These are phyloP conservation scores for Oncorhynchus gorbuscha DNA, from an alignment of 2,113 vertebrate genomes.

Conservation along the genomic window DNA sequence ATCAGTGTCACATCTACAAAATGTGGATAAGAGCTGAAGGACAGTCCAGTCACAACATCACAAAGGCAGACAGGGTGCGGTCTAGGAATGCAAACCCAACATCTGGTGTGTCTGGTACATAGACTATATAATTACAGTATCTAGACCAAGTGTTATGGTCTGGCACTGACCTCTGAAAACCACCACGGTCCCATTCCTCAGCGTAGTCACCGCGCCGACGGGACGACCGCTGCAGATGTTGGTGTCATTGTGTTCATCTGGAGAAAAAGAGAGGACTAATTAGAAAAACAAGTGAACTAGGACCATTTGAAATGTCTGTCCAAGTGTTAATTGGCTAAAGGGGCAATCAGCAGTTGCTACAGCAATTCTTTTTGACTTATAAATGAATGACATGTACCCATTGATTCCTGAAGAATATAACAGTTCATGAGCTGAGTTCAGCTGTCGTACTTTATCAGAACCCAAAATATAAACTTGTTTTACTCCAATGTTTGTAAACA, in stretches of 20 bases:
- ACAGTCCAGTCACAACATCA: background rate
- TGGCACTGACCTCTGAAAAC: constrained; percentile 86
- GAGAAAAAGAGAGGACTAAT: constrained; percentile 5
- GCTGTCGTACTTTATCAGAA: no score
- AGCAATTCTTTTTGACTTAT: no score
- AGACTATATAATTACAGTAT: no score
- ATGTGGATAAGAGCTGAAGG: no score
- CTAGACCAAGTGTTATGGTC: background rate
- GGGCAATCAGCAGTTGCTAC: constrained; percentile 1
- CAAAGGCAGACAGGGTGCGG: background rate
- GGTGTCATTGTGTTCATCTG: constrained; percentile 77
- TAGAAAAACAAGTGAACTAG: background rate
- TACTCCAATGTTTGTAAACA: no score
- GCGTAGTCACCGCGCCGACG: constrained; percentile 79
- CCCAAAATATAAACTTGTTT: no score
- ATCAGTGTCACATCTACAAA: no score
- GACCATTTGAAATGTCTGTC: background rate
- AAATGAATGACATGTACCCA: no score
- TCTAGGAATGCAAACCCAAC: background rate
- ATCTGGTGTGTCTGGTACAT: no score
- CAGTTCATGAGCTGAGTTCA: no score
- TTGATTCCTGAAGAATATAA: no score
- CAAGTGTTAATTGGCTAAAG: background rate
- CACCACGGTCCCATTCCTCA: constrained; percentile 86
- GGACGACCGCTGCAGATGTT: constrained; percentile 88